Percentiles rank a stretch among this genome's conserved stretches.
Conservation (phyloP, 2,797 vertebrate genomes). For the Paguma larvata region DNA sequence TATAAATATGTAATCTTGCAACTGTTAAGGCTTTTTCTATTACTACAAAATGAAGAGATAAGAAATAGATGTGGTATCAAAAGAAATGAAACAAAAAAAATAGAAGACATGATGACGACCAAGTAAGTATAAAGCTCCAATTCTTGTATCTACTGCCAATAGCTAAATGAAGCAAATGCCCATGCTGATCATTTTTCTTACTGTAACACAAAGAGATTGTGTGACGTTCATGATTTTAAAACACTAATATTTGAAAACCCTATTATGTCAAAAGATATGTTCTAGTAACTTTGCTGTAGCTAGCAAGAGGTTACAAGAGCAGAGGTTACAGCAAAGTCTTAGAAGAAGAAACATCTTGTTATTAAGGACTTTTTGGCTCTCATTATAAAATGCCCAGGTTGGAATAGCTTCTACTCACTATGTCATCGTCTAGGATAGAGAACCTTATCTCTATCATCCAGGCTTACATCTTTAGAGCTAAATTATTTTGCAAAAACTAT, state of each 20-base stretch:
- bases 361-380: slow-evolving; percentile 75
- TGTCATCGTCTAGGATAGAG: slow-evolving; percentile 33
- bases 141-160: slow-evolving; percentile 57
- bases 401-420: slow-evolving; percentile 57
- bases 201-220: slow-evolving; percentile 65
- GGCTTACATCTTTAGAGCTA: slow-evolving; percentile 60
- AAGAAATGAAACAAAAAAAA: slow-evolving; percentile 76
- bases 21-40: slow-evolving; percentile 85
- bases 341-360: slow-evolving; percentile 66
- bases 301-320: slow-evolving; percentile 75
- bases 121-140: slow-evolving; percentile 74
- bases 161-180: slow-evolving; percentile 48
- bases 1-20: slow-evolving; percentile 89
- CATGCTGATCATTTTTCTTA: slow-evolving; percentile 34
- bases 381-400: slow-evolving; percentile 69
- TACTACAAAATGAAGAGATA: slow-evolving; percentile 82
- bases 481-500: slow-evolving; percentile 61
- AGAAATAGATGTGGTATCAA: slow-evolving; percentile 76
- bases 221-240: slow-evolving; percentile 78
- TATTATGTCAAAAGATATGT: slow-evolving; percentile 72
- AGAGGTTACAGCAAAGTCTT: slow-evolving; percentile 69
- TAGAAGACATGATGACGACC: slow-evolving; percentile 27
- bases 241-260: slow-evolving; percentile 85
- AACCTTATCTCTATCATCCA: slow-evolving; percentile 57
- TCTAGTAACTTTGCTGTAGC: slow-evolving; percentile 71